These are phyloP conservation scores for Parapsyche elsis DNA, from an alignment of 1,140 invertebrate genomes.

Conservation along the genomic window DNA sequence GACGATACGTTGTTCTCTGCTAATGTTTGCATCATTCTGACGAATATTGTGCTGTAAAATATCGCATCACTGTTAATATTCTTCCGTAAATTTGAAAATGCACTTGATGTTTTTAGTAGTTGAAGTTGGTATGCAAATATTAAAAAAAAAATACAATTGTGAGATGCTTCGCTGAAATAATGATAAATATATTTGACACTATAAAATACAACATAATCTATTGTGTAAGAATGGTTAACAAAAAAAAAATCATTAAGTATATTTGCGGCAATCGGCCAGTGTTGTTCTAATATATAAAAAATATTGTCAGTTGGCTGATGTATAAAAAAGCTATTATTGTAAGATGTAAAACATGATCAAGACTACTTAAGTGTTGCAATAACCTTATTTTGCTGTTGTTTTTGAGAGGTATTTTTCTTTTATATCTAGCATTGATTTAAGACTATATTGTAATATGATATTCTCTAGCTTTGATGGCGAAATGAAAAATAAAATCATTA, in stretches of 20 bases:
- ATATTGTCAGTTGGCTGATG: background rate
- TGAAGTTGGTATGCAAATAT: conserved; percentile 31
- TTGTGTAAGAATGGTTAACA: background rate
- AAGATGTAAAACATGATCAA: background rate
- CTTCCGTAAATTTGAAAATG: conserved; percentile 35
- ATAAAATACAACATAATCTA: background rate
- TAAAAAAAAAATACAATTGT: conserved; percentile 31
- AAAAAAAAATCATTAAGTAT: background rate
- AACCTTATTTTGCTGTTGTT: no score
- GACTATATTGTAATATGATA: no score
- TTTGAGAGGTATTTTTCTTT: no score
- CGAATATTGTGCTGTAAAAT: conserved; percentile 36
- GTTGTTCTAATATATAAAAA: background rate
- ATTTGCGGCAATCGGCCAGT: background rate
- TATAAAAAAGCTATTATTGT: conserved; percentile 21
- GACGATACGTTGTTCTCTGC: conserved; percentile 28
- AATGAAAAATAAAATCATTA: no score
- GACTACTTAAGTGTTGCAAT: background rate
- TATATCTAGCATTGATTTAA: no score
- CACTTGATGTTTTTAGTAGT: conserved; percentile 34
- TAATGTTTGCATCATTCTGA: conserved; percentile 32
- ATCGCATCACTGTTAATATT: conserved; percentile 37
- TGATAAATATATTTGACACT: conserved; percentile 1
- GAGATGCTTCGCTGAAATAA: conserved; percentile 31
- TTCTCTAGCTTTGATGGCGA: no score